Percentiles rank a stretch among this genome's conserved stretches.
Evolutionary conservation across 2,888 invertebrate species (phyloP).

Genomic region (Atethmia centrago): DNA sequence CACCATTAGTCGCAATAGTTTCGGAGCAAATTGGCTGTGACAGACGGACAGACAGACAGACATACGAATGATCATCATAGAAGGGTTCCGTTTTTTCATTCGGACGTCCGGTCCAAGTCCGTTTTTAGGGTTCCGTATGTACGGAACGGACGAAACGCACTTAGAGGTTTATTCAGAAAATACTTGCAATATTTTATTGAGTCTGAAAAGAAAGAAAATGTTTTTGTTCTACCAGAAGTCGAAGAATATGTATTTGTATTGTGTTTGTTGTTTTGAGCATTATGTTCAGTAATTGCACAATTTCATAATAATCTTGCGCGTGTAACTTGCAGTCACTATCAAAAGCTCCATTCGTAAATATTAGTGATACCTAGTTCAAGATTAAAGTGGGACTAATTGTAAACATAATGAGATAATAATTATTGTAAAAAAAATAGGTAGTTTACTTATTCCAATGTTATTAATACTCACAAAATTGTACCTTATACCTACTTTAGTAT

Average conservation of each 20-base stretch:
- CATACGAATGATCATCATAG: too few relatives aligned
- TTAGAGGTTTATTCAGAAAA: too few relatives aligned
- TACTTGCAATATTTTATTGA: neutral
- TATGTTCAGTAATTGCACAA: neutral
- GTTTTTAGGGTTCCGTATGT: too few relatives aligned
- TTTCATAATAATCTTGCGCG: neutral
- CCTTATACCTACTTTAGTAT: conserved; percentile 13
- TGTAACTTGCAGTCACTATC: neutral
- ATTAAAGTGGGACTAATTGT: conserved; percentile 27
- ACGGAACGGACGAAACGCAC: too few relatives aligned
- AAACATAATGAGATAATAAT: conserved; percentile 31
- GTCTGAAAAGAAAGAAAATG: neutral
- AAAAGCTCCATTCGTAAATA: conserved; percentile 10
- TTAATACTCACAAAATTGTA: conserved; percentile 1
- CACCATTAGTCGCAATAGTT: too few relatives aligned
- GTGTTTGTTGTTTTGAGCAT: neutral
- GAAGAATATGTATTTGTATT: neutral
- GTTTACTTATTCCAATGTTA: conserved; percentile 29
- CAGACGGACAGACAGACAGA: too few relatives aligned
- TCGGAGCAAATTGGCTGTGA: too few relatives aligned
- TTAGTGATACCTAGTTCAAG: conserved; percentile 7
- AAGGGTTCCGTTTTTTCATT: too few relatives aligned
- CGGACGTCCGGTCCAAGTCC: too few relatives aligned
- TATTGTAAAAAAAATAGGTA: neutral
- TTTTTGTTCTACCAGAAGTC: neutral